Evolutionary conservation across 2,113 vertebrate species (phyloP).

Genomic region (Xiphophorus maculatus): DNA sequence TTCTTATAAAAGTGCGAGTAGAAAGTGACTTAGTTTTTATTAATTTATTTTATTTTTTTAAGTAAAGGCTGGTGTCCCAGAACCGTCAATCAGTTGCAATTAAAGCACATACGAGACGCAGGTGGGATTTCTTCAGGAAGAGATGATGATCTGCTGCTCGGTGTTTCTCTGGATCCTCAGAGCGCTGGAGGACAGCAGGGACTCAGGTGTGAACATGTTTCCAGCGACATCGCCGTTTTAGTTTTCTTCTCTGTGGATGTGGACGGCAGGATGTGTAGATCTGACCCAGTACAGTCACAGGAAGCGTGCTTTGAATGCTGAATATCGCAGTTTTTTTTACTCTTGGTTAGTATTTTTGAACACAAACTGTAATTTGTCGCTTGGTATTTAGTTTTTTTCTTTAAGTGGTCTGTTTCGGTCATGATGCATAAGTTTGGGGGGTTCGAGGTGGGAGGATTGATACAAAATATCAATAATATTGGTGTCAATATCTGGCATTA

Average conservation of each 20-base stretch:
- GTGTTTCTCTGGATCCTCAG: not conserved
- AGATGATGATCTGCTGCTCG: not conserved
- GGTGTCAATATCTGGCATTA: no score
- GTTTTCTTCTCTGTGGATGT: conserved; percentile 6
- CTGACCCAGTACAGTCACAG: not conserved
- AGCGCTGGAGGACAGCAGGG: conserved; percentile 25
- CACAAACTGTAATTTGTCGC: not conserved
- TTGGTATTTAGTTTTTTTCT: not conserved
- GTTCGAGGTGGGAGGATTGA: no score
- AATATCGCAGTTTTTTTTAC: not conserved
- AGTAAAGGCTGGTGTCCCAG: not conserved
- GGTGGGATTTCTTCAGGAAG: not conserved
- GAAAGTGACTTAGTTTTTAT: not conserved
- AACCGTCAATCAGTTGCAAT: not conserved
- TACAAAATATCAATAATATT: no score
- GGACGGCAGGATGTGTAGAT: not conserved
- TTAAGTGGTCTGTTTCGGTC: not conserved
- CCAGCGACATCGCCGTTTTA: not conserved
- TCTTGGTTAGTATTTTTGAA: not conserved
- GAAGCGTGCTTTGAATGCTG: not conserved
- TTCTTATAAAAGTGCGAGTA: not conserved
- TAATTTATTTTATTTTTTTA: no score
- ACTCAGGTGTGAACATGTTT: conserved; percentile 39
- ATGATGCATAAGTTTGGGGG: no score
- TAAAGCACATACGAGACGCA: not conserved